phyloP scores from a whole-genome alignment of 1,140 invertebrate genomes.

The Pseudomyrmex pallidus region DNA sequence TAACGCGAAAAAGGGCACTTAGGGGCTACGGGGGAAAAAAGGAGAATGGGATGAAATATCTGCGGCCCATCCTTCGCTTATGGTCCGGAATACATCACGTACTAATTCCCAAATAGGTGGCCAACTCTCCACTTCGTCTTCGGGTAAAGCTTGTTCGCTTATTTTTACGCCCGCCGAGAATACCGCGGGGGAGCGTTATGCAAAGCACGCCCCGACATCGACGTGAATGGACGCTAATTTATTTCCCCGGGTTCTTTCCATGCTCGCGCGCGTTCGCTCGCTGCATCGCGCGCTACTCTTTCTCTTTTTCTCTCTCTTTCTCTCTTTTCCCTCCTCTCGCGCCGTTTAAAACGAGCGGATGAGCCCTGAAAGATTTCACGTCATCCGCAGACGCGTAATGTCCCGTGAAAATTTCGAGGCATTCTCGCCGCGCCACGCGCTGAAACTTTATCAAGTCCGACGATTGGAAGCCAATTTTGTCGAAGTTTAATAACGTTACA shows the following conservation, averaged over 20 bases:
- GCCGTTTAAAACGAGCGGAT: constrained; percentile 61
- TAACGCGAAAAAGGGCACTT: constrained; percentile 74
- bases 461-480: constrained; percentile 42
- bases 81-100: constrained; percentile 74
- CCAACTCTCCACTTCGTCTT: constrained; percentile 66
- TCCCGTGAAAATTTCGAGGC: constrained; percentile 49
- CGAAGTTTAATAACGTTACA: constrained; percentile 46
- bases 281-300: too few species aligned
- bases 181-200: constrained; percentile 64
- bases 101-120: constrained; percentile 75
- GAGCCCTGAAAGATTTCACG: constrained; percentile 54
- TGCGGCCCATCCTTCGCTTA: constrained; percentile 67
- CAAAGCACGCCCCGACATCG: constrained; percentile 64
- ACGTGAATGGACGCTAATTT: constrained; percentile 67
- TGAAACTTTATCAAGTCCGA: constrained; percentile 45
- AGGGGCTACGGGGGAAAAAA: constrained; percentile 52
- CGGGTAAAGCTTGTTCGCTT: constrained; percentile 68
- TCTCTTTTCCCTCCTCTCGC: neutral
- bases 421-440: neutral
- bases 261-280: neutral
- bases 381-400: constrained; percentile 30
- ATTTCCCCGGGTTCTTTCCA: constrained; percentile 50
- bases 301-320: too few species aligned
- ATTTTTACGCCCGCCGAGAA: constrained; percentile 67
- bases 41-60: constrained; percentile 70